Evolutionary conservation across 2,888 invertebrate genomes (phyloP).

Genomic region (Trimorus sp.): DNA sequence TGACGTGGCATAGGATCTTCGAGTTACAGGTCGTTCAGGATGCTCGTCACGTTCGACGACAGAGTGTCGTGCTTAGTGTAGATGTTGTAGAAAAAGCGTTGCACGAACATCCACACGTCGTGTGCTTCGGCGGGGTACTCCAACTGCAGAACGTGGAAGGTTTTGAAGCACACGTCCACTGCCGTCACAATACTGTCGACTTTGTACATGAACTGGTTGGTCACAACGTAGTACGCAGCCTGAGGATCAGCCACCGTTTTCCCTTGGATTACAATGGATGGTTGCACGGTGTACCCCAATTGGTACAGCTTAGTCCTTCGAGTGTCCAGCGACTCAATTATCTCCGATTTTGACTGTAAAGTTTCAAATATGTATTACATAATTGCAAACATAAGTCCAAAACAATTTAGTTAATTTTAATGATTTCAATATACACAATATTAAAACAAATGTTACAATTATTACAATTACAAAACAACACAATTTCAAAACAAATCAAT

Average conservation of each 20-base stretch:
- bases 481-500: too few relatives aligned
- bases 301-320: constrained; percentile 6
- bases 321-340: background rate
- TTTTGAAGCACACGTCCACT: constrained; percentile 27
- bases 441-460: too few relatives aligned
- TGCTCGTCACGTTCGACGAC: background rate
- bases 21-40: background rate
- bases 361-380: too few relatives aligned
- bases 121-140: constrained; percentile 14
- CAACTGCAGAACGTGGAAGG: constrained; percentile 16
- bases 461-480: too few relatives aligned
- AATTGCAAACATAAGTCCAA: too few relatives aligned
- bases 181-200: background rate
- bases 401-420: too few relatives aligned
- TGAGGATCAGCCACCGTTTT: background rate
- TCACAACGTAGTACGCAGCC: constrained; percentile 8
- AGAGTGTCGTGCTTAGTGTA: constrained; percentile 7
- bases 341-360: constrained; percentile 21
- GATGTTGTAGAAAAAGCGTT: constrained; percentile 14
- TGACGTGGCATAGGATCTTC: too few relatives aligned
- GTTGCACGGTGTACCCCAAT: constrained; percentile 23
- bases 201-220: constrained; percentile 16
- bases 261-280: constrained; percentile 22
- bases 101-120: constrained; percentile 18
- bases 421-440: too few relatives aligned